Base-by-base conservation (phyloP, 2,888 invertebrate genomes). In the Hesperia comma region DNA sequence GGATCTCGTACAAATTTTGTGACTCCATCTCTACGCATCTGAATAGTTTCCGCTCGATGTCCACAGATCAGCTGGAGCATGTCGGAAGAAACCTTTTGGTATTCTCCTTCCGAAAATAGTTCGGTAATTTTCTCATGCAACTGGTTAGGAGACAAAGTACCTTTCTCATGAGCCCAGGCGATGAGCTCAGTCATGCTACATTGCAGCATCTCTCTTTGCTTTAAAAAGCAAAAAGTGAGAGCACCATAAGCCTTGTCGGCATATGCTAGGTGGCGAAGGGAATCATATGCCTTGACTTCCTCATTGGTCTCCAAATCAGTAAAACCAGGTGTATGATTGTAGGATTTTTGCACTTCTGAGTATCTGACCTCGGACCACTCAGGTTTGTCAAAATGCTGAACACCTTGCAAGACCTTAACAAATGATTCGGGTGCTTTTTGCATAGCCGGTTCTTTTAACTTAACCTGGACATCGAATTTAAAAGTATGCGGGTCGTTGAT, bases 191-290 rank as follows among this genome's bases (percentile, higher is more conserved):
- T 66, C 12, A 74, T 37, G 19, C 64, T 54, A 8, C 2, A 10
- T 63, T 72, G 70, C 3, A 76, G 57, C n/a, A 58, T 51, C 58
- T 72, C 69, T 62, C 67, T 68, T 67, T 75, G 73, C 58, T 74
- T 73, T 12, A 75, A 21, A 15, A 70, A 37, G 46, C 73, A 71
- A 64, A 62, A 71, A 0, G 73, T 74, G 26, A 74, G 15, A 7
- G 72, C 73, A 15, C 71, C 71, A 58, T 69, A 74, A 2, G 72
- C 61, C 58, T 70, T 74, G 49, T 74, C 74, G 10, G 71, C 21
- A 56, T 74, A 49, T 2, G 68, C 49, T 12, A 72, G 53, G n/a
- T 73, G 63, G 7, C 69, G 66, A 14, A 60, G 10, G 10, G 61
- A 63, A 43, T 76, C 72, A 68, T 72, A 75, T 1, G 17, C 33